These are phyloP conservation scores for Hylomyscus alleni DNA, from an alignment of 2,797 vertebrate species.

Conservation along the genomic window DNA sequence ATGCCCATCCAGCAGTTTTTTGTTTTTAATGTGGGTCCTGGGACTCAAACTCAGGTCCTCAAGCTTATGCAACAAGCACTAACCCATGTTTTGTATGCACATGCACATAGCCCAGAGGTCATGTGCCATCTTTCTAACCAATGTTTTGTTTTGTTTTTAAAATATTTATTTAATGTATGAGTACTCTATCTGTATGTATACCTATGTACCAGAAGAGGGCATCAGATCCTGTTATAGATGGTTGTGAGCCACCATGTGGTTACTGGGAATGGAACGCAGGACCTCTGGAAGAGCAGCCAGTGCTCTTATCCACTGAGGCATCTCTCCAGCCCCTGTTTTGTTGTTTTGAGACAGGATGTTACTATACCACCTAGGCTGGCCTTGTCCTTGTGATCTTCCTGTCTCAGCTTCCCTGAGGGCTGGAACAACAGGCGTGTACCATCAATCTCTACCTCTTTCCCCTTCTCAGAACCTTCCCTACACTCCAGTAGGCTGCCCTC, in stretches of 20 bases:
- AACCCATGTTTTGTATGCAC: background rate
- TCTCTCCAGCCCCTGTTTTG: background rate
- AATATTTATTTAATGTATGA: too few species aligned
- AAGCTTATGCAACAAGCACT: background rate
- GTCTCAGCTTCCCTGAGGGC: background rate
- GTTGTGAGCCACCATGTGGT: too few species aligned
- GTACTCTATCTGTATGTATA: too few species aligned
- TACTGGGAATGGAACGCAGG: too few species aligned
- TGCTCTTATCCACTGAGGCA: too few species aligned
- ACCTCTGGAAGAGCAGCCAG: too few species aligned
- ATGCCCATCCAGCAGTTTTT: background rate
- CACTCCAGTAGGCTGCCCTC: background rate
- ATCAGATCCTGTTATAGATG: too few species aligned
- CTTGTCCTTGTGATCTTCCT: background rate
- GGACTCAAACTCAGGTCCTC: background rate
- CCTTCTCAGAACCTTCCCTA: background rate
- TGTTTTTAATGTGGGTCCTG: background rate
- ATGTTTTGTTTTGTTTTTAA: background rate
- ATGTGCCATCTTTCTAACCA: background rate
- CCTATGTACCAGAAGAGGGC: too few species aligned
- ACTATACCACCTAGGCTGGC: background rate
- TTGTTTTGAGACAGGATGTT: background rate
- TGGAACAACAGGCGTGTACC: background rate
- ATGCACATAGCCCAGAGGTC: background rate
- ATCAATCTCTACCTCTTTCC: background rate